Evolutionary conservation across 2,797 vertebrate genomes (phyloP).

Genomic region (Pachyuromys duprasi): DNA sequence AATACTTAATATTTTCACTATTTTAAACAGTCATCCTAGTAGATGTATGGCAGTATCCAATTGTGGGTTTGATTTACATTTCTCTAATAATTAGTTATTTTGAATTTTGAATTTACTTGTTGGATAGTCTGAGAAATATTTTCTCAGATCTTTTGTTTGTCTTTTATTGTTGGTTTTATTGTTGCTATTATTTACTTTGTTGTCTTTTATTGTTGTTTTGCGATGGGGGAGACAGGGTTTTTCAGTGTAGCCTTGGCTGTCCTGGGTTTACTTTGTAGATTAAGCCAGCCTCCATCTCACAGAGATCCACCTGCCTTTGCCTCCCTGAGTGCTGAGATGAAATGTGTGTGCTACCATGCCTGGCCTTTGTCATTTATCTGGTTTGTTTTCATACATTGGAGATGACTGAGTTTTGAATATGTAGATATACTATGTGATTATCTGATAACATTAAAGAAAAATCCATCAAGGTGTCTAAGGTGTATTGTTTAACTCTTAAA

Average conservation of each 20-base stretch:
- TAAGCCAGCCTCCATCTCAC: no score
- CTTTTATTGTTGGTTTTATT: no score
- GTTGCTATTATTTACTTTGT: no score
- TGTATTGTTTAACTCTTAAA: constrained; percentile 14
- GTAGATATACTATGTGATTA: no score
- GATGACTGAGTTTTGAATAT: not conserved
- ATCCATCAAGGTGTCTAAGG: not conserved
- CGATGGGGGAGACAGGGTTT: no score
- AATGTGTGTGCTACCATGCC: no score
- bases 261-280: no score
- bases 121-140: not conserved
- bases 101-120: not conserved
- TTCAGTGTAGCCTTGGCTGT: no score
- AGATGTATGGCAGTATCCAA: not conserved
- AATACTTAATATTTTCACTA: not conserved
- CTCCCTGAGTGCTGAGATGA: no score
- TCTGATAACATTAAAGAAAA: constrained; percentile 54
- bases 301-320: no score
- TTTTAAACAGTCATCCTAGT: not conserved
- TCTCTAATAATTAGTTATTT: not conserved
- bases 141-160: no score
- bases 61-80: not conserved
- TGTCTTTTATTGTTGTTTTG: no score
- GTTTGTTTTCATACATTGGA: not conserved
- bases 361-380: not conserved